phyloP scores from a whole-genome alignment of 2,797 vertebrate species.

The Urophycis tenuis region DNA sequence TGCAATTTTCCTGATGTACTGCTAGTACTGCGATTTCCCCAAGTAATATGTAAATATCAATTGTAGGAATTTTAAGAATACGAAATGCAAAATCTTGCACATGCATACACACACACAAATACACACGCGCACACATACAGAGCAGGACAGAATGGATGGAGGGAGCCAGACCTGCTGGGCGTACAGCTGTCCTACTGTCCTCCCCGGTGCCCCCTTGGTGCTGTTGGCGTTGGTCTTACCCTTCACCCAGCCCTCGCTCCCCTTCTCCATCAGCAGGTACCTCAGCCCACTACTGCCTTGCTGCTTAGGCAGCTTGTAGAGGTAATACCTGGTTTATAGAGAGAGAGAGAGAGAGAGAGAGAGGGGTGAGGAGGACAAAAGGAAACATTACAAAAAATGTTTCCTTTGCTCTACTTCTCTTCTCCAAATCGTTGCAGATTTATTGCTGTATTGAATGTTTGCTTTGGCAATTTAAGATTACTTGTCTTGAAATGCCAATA shows the following conservation, averaged over 20 bases:
- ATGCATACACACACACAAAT: not conserved
- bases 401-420: too few species aligned
- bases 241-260: conserved; percentile 68
- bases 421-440: too few species aligned
- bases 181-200: conserved; percentile 78
- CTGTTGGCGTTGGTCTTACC: conserved; percentile 70
- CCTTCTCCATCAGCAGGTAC: conserved; percentile 75
- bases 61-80: too few species aligned
- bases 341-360: not conserved
- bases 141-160: not conserved
- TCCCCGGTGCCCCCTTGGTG: conserved; percentile 71
- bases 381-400: too few species aligned
- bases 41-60: too few species aligned
- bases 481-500: too few species aligned
- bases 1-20: too few species aligned
- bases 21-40: too few species aligned
- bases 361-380: too few species aligned
- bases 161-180: conserved; percentile 49
- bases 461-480: too few species aligned
- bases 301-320: conserved; percentile 79
- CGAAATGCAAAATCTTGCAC: too few species aligned
- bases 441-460: too few species aligned
- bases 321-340: conserved; percentile 77
- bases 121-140: not conserved
- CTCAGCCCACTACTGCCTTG: conserved; percentile 50